Evolutionary conservation across 2,113 vertebrate genomes (phyloP), one percentile per base, ranked within the genome.

Genomic region (Hassar affinis): DNA sequence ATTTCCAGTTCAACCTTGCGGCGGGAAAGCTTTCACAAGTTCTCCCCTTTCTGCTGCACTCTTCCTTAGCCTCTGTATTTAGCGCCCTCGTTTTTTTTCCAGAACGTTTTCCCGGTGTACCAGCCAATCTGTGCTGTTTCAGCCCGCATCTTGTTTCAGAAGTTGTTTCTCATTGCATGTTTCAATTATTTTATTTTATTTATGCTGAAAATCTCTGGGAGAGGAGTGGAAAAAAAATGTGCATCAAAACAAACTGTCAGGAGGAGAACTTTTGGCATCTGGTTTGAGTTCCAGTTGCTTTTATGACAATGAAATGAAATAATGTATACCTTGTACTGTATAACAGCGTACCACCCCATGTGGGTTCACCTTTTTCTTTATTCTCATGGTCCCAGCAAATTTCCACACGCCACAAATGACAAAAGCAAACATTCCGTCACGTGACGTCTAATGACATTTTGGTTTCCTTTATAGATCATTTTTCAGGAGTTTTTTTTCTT

Each of bases 91-190:
- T 66, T 20, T 54, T 64, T 42, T 66, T 18, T 14, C 14, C 47
- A 77, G 30, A 56, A 45, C 45, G 52, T 33, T 90, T 42, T 25
- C 91, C 86, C 85, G 84, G 88, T 85, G 80, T 93, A 85, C 84
- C 90, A 88, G 87, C 87, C 89, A 93, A 89, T 89, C 85, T 89
- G 87, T 91, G 87, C 90, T 91, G 74, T 89, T 91, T 90, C 89
- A 89, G 90, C 76, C 92, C 88, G 90, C 91, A 91, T 94, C 86
- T 91, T 90, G 90, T 90, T 93, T 92, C 93, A 90, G 90, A 89
- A 88, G 92, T 88, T 90, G 85, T 91, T 87, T 90, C 85, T 89
- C 85, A 71, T 81, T 90, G 86, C 91, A 85, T 90, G 86, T 10
- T 84, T 88, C 83, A 62, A 54, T 86, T 80, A 85, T 88, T 49